A percentile compares a stretch with the other conserved stretches of the same genome.
These are phyloP conservation scores for Acrobeloides nanus DNA, from an alignment of 2,888 invertebrate species.

Conservation along the genomic window DNA sequence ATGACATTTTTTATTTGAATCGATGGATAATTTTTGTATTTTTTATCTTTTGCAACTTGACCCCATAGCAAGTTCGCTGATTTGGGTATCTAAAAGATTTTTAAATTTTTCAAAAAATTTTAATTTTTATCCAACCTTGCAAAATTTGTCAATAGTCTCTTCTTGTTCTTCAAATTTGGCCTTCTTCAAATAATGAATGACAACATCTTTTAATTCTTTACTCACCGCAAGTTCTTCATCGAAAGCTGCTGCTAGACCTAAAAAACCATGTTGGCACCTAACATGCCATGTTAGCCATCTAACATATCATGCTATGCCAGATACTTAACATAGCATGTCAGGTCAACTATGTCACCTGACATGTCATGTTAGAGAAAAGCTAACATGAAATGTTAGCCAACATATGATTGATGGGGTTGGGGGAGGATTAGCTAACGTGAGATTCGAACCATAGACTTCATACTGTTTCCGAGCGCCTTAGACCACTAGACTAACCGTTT, in stretches of 20 bases:
- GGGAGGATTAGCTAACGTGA: too few relatives aligned
- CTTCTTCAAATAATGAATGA: constrained; percentile 52
- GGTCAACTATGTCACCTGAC: too few relatives aligned
- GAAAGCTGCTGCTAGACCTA: constrained; percentile 59
- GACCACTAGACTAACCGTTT: too few relatives aligned
- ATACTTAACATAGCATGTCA: constrained; percentile 2
- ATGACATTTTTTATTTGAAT: constrained; percentile 63
- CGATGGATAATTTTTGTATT: constrained; percentile 59
- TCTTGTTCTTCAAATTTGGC: constrained; percentile 53
- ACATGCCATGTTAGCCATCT: not conserved
- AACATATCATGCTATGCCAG: constrained; percentile 1
- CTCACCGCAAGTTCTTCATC: constrained; percentile 54
- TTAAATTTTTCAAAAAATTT: not conserved
- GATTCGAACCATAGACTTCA: too few relatives aligned
- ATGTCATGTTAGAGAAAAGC: too few relatives aligned
- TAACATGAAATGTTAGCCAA: too few relatives aligned
- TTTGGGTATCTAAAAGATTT: constrained; percentile 55
- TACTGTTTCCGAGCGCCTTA: too few relatives aligned
- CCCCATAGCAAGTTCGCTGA: constrained; percentile 59
- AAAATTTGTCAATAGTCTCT: constrained; percentile 47
- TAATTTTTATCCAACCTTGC: constrained; percentile 12
- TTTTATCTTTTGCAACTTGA: constrained; percentile 55
- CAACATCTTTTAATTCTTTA: constrained; percentile 55
- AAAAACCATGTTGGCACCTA: constrained; percentile 3
- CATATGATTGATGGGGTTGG: too few relatives aligned